Evolutionary conservation across 2,797 vertebrate species (phyloP), one percentile per base, ranked within the genome.

Genomic region (Pseudochirops cupreus): DNA sequence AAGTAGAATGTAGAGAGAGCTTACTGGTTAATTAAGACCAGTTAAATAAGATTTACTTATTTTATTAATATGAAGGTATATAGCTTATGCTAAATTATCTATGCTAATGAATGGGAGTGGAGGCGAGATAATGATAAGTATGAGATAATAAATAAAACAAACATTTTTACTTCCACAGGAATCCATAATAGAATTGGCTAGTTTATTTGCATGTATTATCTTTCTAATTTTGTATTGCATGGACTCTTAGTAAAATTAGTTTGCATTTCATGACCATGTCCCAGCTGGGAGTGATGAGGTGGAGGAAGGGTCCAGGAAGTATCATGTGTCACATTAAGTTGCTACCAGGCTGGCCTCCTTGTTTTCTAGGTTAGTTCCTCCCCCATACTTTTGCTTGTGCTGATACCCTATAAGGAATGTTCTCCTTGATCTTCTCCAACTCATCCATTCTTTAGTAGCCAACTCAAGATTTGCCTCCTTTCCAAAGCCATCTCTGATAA

Each of bases 191-290:
- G 74, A 89, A 94, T 95, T 87, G 87, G 21, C 39, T 50, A 74
- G 29, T 87, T 92, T 92, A 33, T 46, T 74, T 87, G 1, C 29
- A 74, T 31, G 54, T 91, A 90, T 93, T 59, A 54, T 31, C 56
- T 91, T 95, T 59, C 53, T 90, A 54, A 59, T 94, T 91, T 94
- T 91, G n/a, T 87, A 87, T 91, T 92, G 94, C 31, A 74, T 11
- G 92, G 53, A 94, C 29, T 91, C 91, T 74, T 55, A 59, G 31
- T 46, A 57, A 95, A 91, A 92, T 29, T 0, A 92, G 4, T 11
- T 54, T 50, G 16, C 50, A 3, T 91, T 93, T 13, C 29, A 56
- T 58, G 93, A 93, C 57, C 16, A 87, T 55, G 55, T 10, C 52
- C 57, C 33, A 50, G 92, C 13, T 57, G 56, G 92, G 39, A 26